A percentile compares a stretch with the other conserved stretches of the same genome.
Evolutionary conservation across 1,140 invertebrate species (phyloP).

Genomic region (Paraescarpia echinospica): DNA sequence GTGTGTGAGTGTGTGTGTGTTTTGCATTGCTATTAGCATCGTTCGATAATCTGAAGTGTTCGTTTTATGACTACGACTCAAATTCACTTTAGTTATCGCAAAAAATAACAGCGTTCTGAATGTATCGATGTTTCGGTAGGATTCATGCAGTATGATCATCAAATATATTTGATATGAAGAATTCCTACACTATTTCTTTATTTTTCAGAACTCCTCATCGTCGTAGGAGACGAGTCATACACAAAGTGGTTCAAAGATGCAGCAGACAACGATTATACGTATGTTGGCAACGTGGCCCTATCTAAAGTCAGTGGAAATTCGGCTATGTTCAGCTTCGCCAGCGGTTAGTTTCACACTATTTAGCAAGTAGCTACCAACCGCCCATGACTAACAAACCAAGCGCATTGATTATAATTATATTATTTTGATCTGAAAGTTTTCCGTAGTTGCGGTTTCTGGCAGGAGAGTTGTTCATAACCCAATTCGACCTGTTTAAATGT

Average conservation of each 20-base stretch:
- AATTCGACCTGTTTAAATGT: too few species aligned
- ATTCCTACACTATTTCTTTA: background rate
- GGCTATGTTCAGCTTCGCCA: background rate
- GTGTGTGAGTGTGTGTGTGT: too few species aligned
- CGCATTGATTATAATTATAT: background rate
- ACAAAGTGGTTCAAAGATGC: background rate
- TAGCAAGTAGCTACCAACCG: background rate
- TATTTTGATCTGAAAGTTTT: too few species aligned
- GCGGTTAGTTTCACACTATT: background rate
- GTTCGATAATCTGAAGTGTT: too few species aligned
- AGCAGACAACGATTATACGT: background rate
- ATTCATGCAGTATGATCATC: background rate
- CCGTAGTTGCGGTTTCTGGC: too few species aligned
- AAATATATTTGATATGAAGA: background rate
- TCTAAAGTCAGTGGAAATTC: background rate
- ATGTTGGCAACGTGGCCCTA: background rate
- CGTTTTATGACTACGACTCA: too few species aligned
- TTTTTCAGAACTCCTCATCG: background rate
- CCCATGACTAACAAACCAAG: background rate
- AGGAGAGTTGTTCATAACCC: too few species aligned
- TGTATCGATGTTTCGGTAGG: background rate
- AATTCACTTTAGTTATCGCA: too few species aligned
- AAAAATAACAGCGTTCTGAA: background rate
- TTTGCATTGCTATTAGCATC: too few species aligned
- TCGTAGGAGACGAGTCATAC: background rate